These are phyloP conservation scores for Dolichotis patagonum DNA, from an alignment of 2,113 vertebrate genomes.

Conservation along the genomic window DNA sequence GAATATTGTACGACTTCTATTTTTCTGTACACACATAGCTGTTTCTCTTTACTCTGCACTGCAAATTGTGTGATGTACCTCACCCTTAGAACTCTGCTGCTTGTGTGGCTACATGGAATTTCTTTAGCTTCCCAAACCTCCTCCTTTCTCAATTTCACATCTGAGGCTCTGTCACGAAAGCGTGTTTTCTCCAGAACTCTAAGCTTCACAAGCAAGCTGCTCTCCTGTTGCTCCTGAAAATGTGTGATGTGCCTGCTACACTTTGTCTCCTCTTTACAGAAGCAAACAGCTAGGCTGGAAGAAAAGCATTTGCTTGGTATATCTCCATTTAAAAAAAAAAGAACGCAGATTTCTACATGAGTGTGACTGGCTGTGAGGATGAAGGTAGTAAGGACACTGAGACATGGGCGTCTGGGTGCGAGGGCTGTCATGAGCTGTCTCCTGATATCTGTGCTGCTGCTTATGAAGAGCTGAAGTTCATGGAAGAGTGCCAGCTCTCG, in stretches of 20 bases:
- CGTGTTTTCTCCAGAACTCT: not conserved
- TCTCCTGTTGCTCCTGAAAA: not conserved
- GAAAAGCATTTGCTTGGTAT: not conserved
- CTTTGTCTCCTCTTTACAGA: not conserved
- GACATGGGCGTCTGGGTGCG: not conserved
- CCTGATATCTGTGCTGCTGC: too few species aligned
- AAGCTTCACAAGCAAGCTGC: not conserved
- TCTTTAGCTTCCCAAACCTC: not conserved
- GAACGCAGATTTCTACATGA: not conserved
- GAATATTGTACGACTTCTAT: not conserved
- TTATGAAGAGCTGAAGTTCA: not conserved
- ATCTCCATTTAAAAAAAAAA: not conserved
- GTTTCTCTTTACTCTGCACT: not conserved
- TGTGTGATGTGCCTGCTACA: not conserved
- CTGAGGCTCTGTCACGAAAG: not conserved
- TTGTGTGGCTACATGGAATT: not conserved
- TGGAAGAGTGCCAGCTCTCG: not conserved
- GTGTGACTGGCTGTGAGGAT: fast-evolving
- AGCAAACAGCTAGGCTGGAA: not conserved
- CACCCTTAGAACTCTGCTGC: not conserved
- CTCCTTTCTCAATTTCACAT: not conserved
- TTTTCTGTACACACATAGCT: not conserved
- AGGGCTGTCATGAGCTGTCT: not conserved
- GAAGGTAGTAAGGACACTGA: not conserved
- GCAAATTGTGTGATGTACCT: not conserved